Conservation (phyloP, 2,888 invertebrate species). For the Drosophila hamatofila region DNA sequence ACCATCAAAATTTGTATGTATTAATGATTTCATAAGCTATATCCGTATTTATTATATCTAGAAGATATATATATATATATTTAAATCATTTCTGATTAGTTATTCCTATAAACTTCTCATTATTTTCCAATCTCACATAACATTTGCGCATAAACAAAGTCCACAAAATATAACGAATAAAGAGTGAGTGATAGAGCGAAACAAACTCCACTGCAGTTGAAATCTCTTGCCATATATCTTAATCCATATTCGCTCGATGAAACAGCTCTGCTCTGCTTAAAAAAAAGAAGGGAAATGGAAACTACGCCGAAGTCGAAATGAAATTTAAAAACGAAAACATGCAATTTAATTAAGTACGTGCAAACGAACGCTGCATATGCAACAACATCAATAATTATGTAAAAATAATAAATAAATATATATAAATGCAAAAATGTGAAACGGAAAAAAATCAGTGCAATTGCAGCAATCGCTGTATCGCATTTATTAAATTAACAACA, state of each 20-base stretch:
- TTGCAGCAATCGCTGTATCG: slow-evolving; percentile 63
- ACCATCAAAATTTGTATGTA: too few relatives aligned
- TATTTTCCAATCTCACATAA: not conserved
- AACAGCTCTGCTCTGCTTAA: slow-evolving; percentile 11
- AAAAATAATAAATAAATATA: slow-evolving; percentile 12
- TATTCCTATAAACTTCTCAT: not conserved
- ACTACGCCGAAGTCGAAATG: not conserved
- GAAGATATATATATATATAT: too few relatives aligned
- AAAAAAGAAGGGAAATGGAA: not conserved
- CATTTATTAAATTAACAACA: slow-evolving; percentile 80
- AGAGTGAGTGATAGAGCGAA: not conserved
- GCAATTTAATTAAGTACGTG: slow-evolving; percentile 48
- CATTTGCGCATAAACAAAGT: slow-evolving; percentile 27
- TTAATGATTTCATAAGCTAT: too few relatives aligned
- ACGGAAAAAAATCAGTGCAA: slow-evolving; percentile 48
- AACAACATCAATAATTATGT: slow-evolving; percentile 26
- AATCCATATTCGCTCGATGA: slow-evolving; percentile 26
- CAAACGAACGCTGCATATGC: not conserved
- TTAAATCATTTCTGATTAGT: too few relatives aligned
- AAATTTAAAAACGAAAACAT: slow-evolving; percentile 35
- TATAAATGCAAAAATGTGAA: not conserved
- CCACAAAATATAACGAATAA: not conserved
- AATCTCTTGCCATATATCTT: slow-evolving; percentile 21
- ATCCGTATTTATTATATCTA: too few relatives aligned
- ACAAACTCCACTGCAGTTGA: slow-evolving; percentile 20